These are phyloP conservation scores for Pharmacophagus antenor DNA, from an alignment of 2,888 invertebrate genomes.

Conservation along the genomic window DNA sequence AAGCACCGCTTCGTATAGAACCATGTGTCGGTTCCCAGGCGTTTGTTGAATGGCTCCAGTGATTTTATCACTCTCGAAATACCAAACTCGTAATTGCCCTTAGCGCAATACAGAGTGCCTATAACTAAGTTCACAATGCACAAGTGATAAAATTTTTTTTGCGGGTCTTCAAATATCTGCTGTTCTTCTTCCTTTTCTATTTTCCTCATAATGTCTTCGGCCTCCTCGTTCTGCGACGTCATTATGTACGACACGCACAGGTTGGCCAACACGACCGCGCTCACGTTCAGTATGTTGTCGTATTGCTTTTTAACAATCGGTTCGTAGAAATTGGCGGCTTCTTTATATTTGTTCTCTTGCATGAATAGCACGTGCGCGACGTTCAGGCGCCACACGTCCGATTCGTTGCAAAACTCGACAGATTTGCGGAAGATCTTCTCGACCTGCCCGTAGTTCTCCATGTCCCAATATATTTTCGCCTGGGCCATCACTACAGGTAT, in stretches of 20 bases:
- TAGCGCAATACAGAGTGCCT: conserved; percentile 98
- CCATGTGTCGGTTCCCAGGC: conserved; percentile 99
- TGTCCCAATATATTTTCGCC: conserved; percentile 99
- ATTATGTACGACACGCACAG: conserved; percentile 99
- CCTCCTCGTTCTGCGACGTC: conserved; percentile 99
- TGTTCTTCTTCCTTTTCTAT: conserved; percentile 99
- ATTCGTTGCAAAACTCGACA: conserved; percentile 98
- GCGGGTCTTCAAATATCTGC: conserved; percentile 93
- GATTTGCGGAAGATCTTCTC: conserved; percentile 98
- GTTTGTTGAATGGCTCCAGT: conserved; percentile 94
- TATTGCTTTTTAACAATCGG: conserved; percentile 97
- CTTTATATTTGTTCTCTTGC: conserved; percentile 99
- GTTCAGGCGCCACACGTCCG: conserved; percentile 97
- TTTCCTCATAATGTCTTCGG: conserved; percentile 98
- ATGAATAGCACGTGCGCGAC: conserved; percentile 99
- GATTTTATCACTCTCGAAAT: conserved; percentile 98
- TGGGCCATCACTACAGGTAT: conserved; percentile 99
- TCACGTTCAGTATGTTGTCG: conserved; percentile 95
- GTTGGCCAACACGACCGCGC: conserved; percentile 99
- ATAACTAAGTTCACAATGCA: conserved; percentile 99
- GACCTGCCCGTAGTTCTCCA: conserved; percentile 96
- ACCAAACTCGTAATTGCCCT: conserved; percentile 99
- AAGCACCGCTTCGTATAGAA: conserved; percentile 98
- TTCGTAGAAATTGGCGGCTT: conserved; percentile 98
- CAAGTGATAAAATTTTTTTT: conserved; percentile 95